Percentiles rank a stretch among this genome's conserved stretches.
Evolutionary conservation across 37 sponge, comb jelly and placozoan species (phyloP).

Genomic region (Hormiphora californensis): DNA sequence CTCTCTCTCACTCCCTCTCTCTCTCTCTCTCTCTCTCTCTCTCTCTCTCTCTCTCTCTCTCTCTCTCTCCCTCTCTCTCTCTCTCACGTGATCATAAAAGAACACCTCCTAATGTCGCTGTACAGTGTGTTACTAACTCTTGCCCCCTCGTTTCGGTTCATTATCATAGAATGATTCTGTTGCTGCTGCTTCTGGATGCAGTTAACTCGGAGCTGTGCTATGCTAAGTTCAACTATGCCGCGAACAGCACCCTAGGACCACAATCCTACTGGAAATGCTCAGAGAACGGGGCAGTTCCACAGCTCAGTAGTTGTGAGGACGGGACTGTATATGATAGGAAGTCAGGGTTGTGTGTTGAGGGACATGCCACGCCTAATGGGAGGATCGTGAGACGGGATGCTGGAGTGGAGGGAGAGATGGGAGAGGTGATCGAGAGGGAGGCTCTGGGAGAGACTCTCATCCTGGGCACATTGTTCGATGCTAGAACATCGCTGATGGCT

Average conservation of each 20-base stretch:
- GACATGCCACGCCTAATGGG: neutral
- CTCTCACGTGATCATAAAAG: no score
- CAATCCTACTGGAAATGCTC: neutral
- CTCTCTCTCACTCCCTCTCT: no score
- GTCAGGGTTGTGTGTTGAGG: neutral
- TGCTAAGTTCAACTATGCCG: neutral
- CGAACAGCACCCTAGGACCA: neutral
- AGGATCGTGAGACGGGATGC: neutral
- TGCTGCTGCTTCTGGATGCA: no score
- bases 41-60: no score
- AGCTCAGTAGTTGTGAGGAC: neutral
- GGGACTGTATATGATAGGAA: neutral
- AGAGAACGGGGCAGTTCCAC: neutral
- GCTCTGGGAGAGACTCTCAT: slow-evolving; percentile 41
- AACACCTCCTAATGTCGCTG: no score
- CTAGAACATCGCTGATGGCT: neutral
- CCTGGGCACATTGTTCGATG: slow-evolving; percentile 29
- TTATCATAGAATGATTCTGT: no score
- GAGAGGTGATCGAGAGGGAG: slow-evolving; percentile 19
- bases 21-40: no score
- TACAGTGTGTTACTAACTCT: no score
- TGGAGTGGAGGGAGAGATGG: neutral
- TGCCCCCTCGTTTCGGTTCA: no score
- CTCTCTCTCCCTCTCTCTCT: no score
- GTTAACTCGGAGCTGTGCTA: no score